Percentiles rank a stretch among this genome's conserved stretches.
phyloP scores from a whole-genome alignment of 2,113 vertebrate species.

The western clawed frog (Xenopus tropicalis) region UCB_Xtro_10.0 CM004449.2:96765501-96766000 shows the following conservation, averaged over 20 bases:
- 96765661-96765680: neutral
- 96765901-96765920: too few species aligned
- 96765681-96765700: neutral
- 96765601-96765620: neutral
- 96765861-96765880: too few species aligned
- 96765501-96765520: slow-evolving; percentile 35
- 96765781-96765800: too few species aligned
- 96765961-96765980: too few species aligned
- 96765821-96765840: too few species aligned
- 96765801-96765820: too few species aligned
- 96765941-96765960: too few species aligned
- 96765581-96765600: neutral
- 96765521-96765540: neutral
- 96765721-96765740: neutral
- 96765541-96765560: slow-evolving; percentile 35
- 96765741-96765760: neutral
- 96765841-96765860: too few species aligned
- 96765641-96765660: neutral
- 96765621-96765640: neutral
- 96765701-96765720: neutral
- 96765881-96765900: too few species aligned
- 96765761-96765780: too few species aligned
- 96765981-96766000: too few species aligned
- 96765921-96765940: too few species aligned
- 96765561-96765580: neutral